Base-by-base conservation (phyloP, 2,797 vertebrate genomes). In the Enteromius argenteus region DNA sequence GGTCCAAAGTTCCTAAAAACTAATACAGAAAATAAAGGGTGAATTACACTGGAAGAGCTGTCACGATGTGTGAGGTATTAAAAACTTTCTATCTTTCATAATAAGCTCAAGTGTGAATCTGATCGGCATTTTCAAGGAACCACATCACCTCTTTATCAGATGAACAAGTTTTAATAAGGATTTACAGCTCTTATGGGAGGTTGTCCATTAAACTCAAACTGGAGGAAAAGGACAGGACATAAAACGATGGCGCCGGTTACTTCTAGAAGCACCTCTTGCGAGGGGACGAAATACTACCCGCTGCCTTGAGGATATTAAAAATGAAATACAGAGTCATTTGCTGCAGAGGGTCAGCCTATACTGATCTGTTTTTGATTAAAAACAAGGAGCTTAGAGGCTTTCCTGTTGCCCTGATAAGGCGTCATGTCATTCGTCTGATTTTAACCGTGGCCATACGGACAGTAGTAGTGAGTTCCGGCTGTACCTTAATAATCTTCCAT, bases 281-380 rank as follows among this genome's bases (percentile, higher is more conserved):
- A 88, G 81, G 78, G 44, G 80, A 88, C 87, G 80, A 91, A 90
- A 92, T 85, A 90, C 75, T 72, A 88, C 85, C 85, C 86, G 74
- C 89, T 91, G 90, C 91, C 85, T 89, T 60, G 85, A 89, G 87
- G 87, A 90, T 91, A 90, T 93, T 91, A 89, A 86, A 91, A 90
- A 89, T 91, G 87, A 92, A 90, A 92, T 91, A 91, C 79, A 74
- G 80, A 86, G 89, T 86, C 86, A 89, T 87, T 88, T 87, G 87
- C 85, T 69, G 78, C 77, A 67, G 79, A 51, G 81, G 86, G 88
- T 91, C 85, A 89, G 87, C 42, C 87, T 84, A 66, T 84, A 81
- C 84, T 86, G 84, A 89, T 85, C 86, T 91, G 89, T 89, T 91
- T 92, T 90, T 91, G 87, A 93, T 93, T 89, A 88, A 90, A 86